Evolutionary conservation across 2,888 invertebrate genomes (phyloP).

Genomic region (Blera fallax): DNA sequence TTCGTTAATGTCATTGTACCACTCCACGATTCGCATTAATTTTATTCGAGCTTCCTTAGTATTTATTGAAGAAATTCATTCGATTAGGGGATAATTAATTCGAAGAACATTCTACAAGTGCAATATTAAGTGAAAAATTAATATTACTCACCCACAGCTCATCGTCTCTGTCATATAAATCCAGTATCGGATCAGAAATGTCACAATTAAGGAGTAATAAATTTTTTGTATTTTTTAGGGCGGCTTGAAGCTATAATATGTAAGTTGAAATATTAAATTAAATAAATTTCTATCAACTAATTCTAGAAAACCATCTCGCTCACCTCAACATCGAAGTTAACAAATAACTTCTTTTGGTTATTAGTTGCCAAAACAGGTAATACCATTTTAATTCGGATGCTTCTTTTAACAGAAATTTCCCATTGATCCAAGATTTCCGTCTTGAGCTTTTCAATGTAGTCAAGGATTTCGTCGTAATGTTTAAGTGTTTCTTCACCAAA

Average conservation of each 20-base stretch:
- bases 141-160: constrained; percentile 84
- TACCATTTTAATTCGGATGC: constrained; percentile 85
- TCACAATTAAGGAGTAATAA: constrained; percentile 86
- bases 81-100: neutral
- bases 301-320: neutral
- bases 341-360: constrained; percentile 81
- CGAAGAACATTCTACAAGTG: neutral
- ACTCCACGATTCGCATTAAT: constrained; percentile 85
- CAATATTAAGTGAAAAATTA: neutral
- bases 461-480: constrained; percentile 85
- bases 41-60: constrained; percentile 83
- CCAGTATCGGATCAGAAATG: constrained; percentile 85
- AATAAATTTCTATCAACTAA: neutral
- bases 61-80: neutral
- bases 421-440: constrained; percentile 86
- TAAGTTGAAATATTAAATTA: neutral
- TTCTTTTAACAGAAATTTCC: constrained; percentile 85
- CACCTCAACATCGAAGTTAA: constrained; percentile 85
- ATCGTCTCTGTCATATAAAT: constrained; percentile 87
- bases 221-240: constrained; percentile 92
- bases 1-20: constrained; percentile 92
- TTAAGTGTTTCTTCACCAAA: constrained; percentile 77
- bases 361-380: constrained; percentile 84
- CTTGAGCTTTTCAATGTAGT: constrained; percentile 85
- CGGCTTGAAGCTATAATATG: constrained; percentile 85